Evolutionary conservation across 2,113 vertebrate species (phyloP), one percentile per base, ranked within the genome.

Genomic region (Leucosticte australis): DNA sequence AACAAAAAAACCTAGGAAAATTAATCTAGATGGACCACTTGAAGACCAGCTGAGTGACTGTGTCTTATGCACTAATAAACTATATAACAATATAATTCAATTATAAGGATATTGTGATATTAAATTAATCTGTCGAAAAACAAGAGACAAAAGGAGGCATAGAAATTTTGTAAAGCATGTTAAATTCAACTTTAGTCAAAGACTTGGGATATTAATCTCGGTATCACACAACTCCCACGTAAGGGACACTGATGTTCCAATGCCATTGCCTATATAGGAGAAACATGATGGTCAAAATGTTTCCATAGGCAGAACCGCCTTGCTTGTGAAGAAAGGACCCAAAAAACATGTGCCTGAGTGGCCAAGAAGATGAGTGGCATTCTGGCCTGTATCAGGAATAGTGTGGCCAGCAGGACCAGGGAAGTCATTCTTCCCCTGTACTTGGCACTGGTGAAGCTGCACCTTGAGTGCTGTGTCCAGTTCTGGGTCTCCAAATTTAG

Each of bases 401-500:
- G 63, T 27, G 83, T 44, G 33, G 22, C 83, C 53, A 60, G 33
- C 18, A 68, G 33, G 53, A 68, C 2, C 17, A 69, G 27, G 18
- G 18, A 77, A 4, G 22, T 3, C 3, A 28, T 44, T 60, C 31
- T 52, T 44, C 46, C 13, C 33, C 21, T 23, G 11, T 12, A 10
- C 17, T 33, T 1, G 1, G 14, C 14, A 23, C 22, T 52, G 73
- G 7, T 15, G 11, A 59, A 15, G 17, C 7, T 0, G 0, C 6
- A 52, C 27, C 27, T 15, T 18, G 14, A 60, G 27, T 33, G 1
- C 27, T 23, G 11, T 7, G 22, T 44, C 53, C 46, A 37, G 22
- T 33, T 69, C 27, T 19, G 15, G 13, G 9, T 8, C 22, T 23
- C 46, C 0, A 0, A 19, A 13, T 69, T 24, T 19, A 33, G 15